Percentiles rank a stretch among this genome's conserved stretches.
Conservation (phyloP, 2,113 vertebrate genomes). For the Triplophysa dalaica region DNA sequence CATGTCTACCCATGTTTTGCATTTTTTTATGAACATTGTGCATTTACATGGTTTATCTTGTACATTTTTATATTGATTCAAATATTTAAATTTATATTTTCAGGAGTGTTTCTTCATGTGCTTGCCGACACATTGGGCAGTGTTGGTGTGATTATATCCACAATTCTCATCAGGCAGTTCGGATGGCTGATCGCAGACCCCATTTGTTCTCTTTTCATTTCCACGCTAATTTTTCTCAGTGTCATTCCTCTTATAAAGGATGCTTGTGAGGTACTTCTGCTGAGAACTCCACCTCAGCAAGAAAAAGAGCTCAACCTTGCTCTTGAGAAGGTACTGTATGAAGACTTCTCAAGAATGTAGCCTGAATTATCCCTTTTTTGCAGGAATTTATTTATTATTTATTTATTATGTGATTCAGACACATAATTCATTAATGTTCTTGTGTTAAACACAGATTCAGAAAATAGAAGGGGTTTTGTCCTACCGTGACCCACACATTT, state of each 20-base stretch:
- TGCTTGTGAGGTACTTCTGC: conserved; percentile 89
- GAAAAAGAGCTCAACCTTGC: conserved; percentile 89
- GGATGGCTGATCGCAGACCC: conserved; percentile 98
- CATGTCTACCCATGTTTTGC: no score
- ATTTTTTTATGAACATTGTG: no score
- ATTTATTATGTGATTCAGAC: not conserved
- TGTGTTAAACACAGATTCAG: conserved; percentile 77
- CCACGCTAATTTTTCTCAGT: conserved; percentile 92
- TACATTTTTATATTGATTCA: no score
- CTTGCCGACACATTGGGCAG: conserved; percentile 96
- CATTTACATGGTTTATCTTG: no score
- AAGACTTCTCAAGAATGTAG: not conserved
- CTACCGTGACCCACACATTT: conserved; percentile 94
- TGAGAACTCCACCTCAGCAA: conserved; percentile 84
- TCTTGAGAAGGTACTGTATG: conserved; percentile 85
- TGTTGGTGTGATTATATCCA: conserved; percentile 95
- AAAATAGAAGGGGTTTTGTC: conserved; percentile 96
- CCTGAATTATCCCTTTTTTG: not conserved
- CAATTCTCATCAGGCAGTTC: conserved; percentile 95
- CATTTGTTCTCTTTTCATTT: conserved; percentile 96
- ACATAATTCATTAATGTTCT: not conserved
- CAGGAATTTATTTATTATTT: not conserved
- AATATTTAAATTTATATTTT: not conserved
- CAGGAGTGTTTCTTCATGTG: conserved; percentile 95
- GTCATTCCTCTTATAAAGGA: conserved; percentile 95